Conservation (phyloP, 2,797 vertebrate genomes). For the Spheniscus humboldti region DNA sequence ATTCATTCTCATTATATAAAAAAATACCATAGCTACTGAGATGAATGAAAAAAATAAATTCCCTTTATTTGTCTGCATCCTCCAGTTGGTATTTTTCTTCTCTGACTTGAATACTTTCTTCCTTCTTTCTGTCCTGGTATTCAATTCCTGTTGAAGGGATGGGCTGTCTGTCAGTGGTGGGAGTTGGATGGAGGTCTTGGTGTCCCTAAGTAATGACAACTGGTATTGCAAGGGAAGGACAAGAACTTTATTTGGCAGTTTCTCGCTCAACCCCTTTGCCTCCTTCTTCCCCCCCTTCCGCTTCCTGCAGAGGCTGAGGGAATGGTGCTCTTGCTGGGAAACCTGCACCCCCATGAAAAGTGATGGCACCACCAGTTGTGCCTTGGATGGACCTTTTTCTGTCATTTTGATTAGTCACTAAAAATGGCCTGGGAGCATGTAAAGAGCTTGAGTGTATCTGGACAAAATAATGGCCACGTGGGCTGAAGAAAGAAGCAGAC, state of each 20-base stretch:
- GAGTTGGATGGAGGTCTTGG: neutral
- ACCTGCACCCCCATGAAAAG: neutral
- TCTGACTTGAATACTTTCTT: neutral
- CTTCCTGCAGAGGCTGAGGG: neutral
- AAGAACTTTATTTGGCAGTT: neutral
- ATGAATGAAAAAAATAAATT: neutral
- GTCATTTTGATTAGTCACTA: neutral
- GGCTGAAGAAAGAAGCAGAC: neutral
- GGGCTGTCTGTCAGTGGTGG: neutral
- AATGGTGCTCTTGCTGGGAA: neutral
- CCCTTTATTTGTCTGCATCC: neutral
- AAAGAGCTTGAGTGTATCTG: neutral
- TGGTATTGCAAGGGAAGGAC: neutral
- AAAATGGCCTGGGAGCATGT: neutral
- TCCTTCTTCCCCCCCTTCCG: fast-evolving
- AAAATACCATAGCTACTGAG: neutral
- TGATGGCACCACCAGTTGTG: neutral
- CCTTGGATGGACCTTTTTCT: neutral
- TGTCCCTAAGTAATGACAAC: neutral
- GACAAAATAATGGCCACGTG: neutral
- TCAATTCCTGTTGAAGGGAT: neutral
- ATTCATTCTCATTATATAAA: neutral
- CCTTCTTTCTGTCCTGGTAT: neutral
- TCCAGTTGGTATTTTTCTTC: neutral
- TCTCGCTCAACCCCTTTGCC: neutral